Conservation (phyloP, 2,113 vertebrate genomes). For the Macrotus californicus region DNA sequence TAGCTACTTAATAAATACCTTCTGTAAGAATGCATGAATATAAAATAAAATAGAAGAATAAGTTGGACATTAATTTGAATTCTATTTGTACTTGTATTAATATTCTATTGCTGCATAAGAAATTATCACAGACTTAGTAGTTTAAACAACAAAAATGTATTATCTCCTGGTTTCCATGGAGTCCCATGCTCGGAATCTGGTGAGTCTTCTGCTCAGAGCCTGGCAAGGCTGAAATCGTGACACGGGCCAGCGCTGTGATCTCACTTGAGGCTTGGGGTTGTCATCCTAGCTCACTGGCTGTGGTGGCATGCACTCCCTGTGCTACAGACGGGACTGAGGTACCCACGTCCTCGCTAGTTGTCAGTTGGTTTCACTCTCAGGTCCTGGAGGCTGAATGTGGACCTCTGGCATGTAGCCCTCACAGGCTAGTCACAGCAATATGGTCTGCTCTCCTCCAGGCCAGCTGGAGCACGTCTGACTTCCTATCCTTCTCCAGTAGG, state of each 20-base stretch:
- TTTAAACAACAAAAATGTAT: background rate
- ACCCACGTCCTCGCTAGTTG: background rate
- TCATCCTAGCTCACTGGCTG: background rate
- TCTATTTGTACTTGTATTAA: background rate
- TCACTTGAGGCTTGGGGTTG: background rate
- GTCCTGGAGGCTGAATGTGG: background rate
- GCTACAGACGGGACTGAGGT: background rate
- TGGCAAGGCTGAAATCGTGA: background rate
- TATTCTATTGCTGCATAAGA: background rate
- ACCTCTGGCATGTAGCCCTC: background rate
- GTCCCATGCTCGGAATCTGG: background rate
- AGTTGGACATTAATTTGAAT: background rate
- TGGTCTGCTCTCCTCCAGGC: background rate
- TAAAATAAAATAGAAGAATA: background rate
- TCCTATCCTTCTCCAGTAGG: background rate
- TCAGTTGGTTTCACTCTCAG: background rate
- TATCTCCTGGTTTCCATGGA: background rate
- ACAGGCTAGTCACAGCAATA: rapidly evolving
- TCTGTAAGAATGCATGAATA: background rate
- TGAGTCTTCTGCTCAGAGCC: background rate
- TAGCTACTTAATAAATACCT: background rate
- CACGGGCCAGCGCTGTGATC: too few relatives aligned
- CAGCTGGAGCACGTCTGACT: background rate
- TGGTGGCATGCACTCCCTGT: background rate
- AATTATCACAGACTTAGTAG: background rate